These are phyloP conservation scores for Prunella strophiata DNA, from an alignment of 2,797 vertebrate species.

Conservation along the genomic window DNA sequence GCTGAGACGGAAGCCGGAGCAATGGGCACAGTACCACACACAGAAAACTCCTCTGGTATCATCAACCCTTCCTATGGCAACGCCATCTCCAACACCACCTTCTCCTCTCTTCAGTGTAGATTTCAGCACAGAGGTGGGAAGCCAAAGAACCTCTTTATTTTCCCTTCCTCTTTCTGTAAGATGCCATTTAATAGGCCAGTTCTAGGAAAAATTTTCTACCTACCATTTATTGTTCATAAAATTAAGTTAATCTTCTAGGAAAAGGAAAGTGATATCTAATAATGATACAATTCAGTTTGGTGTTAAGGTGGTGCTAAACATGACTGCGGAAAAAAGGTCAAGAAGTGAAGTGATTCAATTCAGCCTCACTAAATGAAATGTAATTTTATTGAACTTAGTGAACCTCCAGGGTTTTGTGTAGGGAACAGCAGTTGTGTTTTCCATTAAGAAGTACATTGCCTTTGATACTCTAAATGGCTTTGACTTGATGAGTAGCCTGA, in stretches of 20 bases:
- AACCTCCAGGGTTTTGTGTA: neutral
- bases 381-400: neutral
- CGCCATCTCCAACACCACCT: constrained; percentile 86
- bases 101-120: constrained; percentile 93
- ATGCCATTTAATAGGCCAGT: neutral
- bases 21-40: constrained; percentile 86
- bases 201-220: neutral
- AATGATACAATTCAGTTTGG: neutral
- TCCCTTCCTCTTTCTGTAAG: neutral
- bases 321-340: neutral
- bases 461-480: neutral
- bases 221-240: neutral
- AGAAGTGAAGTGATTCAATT: neutral
- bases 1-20: constrained; percentile 90
- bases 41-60: constrained; percentile 84
- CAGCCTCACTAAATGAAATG: neutral
- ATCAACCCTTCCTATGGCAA: constrained; percentile 80
- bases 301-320: neutral
- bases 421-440: neutral
- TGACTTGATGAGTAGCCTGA: neutral
- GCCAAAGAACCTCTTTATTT: neutral
- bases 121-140: constrained; percentile 88
- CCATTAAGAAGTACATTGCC: neutral
- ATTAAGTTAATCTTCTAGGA: neutral
- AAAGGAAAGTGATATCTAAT: neutral